Evolutionary conservation across 2,888 invertebrate species (phyloP).

Genomic region (Syrista parreyssii): DNA sequence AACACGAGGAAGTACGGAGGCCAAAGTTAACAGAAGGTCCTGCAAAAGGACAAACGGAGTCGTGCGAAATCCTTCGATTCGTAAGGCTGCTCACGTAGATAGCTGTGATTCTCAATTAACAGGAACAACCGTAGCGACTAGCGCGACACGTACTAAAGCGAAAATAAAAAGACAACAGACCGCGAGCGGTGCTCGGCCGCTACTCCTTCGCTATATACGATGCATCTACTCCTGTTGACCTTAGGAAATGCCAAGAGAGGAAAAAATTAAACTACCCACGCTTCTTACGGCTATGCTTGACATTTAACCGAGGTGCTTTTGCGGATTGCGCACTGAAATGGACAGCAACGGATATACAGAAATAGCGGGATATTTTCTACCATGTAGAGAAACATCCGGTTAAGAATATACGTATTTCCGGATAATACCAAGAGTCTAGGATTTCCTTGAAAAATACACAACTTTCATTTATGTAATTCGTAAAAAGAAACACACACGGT

Average conservation of each 20-base stretch:
- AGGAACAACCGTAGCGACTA: constrained; percentile 27
- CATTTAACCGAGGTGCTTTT: background rate
- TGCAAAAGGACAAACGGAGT: constrained; percentile 25
- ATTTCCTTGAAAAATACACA: background rate
- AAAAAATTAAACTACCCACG: constrained; percentile 25
- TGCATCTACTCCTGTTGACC: constrained; percentile 29
- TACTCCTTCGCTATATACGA: constrained; percentile 10
- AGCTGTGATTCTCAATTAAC: constrained; percentile 56
- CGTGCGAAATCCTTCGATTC: constrained; percentile 43
- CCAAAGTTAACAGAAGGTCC: background rate
- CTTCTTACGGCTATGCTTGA: background rate
- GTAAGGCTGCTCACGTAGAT: constrained; percentile 48
- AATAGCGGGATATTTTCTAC: background rate
- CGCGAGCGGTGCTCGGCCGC: constrained; percentile 14
- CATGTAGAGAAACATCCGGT: background rate
- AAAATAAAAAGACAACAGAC: constrained; percentile 45
- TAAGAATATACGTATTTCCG: background rate
- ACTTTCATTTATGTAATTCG: background rate
- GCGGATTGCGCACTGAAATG: background rate
- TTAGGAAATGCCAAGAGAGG: constrained; percentile 29
- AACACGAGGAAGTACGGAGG: background rate
- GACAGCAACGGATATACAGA: background rate
- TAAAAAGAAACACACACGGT: background rate
- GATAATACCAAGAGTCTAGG: background rate
- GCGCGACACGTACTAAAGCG: constrained; percentile 28